Evolutionary conservation across 2,113 vertebrate genomes (phyloP).

Genomic region (Eonycteris spelaea): DNA sequence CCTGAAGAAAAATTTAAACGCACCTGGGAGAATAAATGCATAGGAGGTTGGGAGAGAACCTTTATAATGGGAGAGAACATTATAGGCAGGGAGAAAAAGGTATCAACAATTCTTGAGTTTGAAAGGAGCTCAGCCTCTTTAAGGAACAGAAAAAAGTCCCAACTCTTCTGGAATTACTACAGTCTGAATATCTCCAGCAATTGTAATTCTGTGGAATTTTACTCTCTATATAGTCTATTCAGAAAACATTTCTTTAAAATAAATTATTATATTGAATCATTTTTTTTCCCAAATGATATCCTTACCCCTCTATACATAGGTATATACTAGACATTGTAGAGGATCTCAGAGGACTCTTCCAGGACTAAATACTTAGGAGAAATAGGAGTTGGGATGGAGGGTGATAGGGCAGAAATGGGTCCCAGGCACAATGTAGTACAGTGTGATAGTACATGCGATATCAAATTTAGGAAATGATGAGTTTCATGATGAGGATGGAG

Average conservation of each 20-base stretch:
- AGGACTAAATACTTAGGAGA: not conserved
- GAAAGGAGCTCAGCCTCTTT: not conserved
- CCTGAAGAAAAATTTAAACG: not conserved
- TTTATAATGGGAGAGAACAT: not conserved
- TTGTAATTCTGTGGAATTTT: not conserved
- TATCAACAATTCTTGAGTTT: not conserved
- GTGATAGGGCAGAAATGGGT: not conserved
- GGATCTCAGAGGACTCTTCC: not conserved
- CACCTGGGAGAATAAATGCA: not conserved
- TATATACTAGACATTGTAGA: not conserved
- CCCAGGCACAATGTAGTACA: not conserved
- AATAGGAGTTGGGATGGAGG: not conserved
- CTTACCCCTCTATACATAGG: not conserved
- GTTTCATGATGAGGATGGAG: not conserved
- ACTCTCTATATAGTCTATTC: not conserved
- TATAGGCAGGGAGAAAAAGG: not conserved
- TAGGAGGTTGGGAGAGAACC: not conserved
- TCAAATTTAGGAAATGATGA: not conserved
- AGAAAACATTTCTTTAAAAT: slow-evolving; percentile 3
- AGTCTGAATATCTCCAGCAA: not conserved
- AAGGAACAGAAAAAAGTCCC: not conserved
- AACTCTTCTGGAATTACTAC: not conserved
- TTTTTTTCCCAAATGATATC: not conserved
- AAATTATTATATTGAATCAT: not conserved
- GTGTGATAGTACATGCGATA: not conserved